Base-by-base conservation (phyloP, 2,888 invertebrate genomes). In the Brachylomia viminalis region DNA sequence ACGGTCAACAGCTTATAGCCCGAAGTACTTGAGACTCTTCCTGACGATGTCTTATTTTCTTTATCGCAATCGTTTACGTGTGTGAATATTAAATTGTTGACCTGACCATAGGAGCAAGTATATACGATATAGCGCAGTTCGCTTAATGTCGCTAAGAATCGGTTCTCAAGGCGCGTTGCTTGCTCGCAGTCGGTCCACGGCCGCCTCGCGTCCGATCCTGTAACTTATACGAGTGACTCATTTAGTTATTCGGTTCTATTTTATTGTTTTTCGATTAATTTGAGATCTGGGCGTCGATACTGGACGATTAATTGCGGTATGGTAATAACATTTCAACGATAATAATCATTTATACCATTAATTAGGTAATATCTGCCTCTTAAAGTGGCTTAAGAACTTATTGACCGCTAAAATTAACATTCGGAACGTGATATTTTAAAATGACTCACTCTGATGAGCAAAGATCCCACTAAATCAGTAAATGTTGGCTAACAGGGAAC, bases 191-290 rank as follows among this genome's bases (percentile, higher is more conserved):
- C 30, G 56, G 54, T 15, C 45, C 62, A n/a, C 15, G 27, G 8
- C 47, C 56, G 30, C 30, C n/a, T 13, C 45, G n/a, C 45, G n/a
- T 20, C n/a, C 49, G 38, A 56, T 73, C 73, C 66, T 62, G 42
- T 27, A 47, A 49, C 33, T 38, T 11, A 54, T 33, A 30, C 47
- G 20, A 47, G 33, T 62, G 79, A 74, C 80, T 80, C 49, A 80
- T 58, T 80, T 66, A 62, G 56, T 80, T 58, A 56, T 80, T 80
- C 38, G 73, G 45, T 20, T 72, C 52, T 68, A 64, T 74, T 79
- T 79, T 68, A 75, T 80, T 80, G 75, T 67, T 65, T 80, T 80
- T 69, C 69, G 76, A 82, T 80, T 81, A 42, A 33, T 64, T 56
- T 52, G 2, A 77, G 76, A 66, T 65, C 27, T 66, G 30, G n/a